These are phyloP conservation scores for Sebastes fasciatus DNA, from an alignment of 2,113 vertebrate genomes.

Conservation along the genomic window DNA sequence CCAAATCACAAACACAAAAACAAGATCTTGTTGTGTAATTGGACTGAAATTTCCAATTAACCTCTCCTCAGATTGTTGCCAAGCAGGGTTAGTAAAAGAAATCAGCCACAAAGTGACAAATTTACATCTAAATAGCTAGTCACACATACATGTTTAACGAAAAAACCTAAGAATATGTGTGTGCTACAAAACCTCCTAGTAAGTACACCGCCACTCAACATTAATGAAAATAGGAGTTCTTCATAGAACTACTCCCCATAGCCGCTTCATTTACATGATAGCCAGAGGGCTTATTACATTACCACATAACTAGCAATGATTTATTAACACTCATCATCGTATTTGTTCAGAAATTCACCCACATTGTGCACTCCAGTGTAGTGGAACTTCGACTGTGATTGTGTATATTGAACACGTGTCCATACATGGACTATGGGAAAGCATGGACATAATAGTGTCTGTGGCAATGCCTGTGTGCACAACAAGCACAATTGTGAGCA, in stretches of 20 bases:
- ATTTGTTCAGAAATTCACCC: neutral
- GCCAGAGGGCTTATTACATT: constrained; percentile 22
- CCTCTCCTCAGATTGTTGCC: neutral
- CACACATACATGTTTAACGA: neutral
- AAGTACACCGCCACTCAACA: neutral
- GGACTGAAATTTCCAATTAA: neutral
- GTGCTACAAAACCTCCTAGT: neutral
- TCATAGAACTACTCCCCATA: constrained; percentile 10
- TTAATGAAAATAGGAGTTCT: constrained; percentile 22
- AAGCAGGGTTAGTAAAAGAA: neutral
- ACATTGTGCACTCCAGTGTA: neutral
- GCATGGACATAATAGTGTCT: neutral
- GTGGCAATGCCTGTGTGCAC: neutral
- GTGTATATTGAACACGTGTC: neutral
- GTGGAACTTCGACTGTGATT: neutral
- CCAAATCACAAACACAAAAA: no score
- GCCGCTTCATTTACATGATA: constrained; percentile 23
- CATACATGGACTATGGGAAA: neutral
- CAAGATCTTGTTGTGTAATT: neutral
- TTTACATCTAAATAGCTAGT: neutral
- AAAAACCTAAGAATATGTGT: neutral
- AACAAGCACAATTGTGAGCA: neutral
- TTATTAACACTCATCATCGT: constrained; percentile 13
- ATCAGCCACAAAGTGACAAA: neutral
- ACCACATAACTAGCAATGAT: constrained; percentile 28